Percentiles rank a stretch among this genome's conserved stretches.
These are phyloP conservation scores for Cyphomyrus plagiostoma DNA, from an alignment of 2,113 vertebrate genomes.

Conservation along the genomic window DNA sequence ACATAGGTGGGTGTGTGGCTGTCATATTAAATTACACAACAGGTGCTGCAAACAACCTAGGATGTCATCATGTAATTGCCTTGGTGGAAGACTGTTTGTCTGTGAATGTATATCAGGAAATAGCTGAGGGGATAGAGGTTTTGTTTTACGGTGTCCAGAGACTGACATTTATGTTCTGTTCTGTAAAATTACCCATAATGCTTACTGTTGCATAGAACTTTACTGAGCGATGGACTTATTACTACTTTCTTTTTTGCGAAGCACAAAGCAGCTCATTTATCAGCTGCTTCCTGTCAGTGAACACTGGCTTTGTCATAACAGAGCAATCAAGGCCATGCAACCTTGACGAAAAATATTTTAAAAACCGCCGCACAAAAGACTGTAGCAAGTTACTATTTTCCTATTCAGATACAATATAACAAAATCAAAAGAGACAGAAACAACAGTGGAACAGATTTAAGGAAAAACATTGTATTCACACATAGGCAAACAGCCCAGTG, in stretches of 20 bases:
- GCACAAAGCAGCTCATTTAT: slow-evolving; percentile 48
- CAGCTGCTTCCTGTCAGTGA: slow-evolving; percentile 36
- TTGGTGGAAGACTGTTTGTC: background rate
- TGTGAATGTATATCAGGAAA: background rate
- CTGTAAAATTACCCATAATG: slow-evolving; percentile 38
- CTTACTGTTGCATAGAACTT: slow-evolving; percentile 37
- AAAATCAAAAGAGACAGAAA: slow-evolving; percentile 46
- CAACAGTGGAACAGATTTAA: slow-evolving; percentile 31
- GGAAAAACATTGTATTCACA: slow-evolving; percentile 22
- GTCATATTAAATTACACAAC: background rate
- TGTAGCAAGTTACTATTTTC: slow-evolving; percentile 40
- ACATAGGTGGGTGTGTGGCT: background rate
- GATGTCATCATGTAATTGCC: background rate
- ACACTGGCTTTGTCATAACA: slow-evolving; percentile 47
- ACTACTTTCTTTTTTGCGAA: slow-evolving; percentile 42
- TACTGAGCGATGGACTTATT: slow-evolving; percentile 40
- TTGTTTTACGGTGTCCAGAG: slow-evolving; percentile 26
- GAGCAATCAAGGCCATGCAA: slow-evolving; percentile 44
- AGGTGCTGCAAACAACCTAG: background rate
- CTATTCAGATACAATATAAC: slow-evolving; percentile 42
- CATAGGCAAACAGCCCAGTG: slow-evolving; percentile 26
- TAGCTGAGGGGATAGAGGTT: background rate
- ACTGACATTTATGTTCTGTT: slow-evolving; percentile 34
- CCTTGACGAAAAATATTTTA: slow-evolving; percentile 35
- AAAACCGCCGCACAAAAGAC: slow-evolving; percentile 27